Conservation (phyloP, 2,113 vertebrate species). For the Romanogobio albipinnatus region DNA sequence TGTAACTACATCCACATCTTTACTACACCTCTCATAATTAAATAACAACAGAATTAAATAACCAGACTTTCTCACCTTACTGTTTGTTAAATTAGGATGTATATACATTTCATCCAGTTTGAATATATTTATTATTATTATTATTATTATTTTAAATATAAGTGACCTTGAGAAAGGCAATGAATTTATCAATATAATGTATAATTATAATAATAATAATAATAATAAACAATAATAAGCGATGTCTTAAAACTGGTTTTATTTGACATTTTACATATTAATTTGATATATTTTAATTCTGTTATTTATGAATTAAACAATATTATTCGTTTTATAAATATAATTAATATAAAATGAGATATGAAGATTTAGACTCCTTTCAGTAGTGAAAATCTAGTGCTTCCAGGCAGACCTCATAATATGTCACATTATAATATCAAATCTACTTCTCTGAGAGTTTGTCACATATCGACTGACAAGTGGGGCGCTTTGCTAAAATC, state of each 20-base stretch:
- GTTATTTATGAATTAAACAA: neutral
- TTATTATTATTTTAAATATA: too few relatives aligned
- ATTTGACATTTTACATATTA: neutral
- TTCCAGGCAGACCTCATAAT: conserved; percentile 19
- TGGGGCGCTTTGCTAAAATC: conserved; percentile 50
- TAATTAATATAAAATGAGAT: neutral
- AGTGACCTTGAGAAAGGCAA: too few relatives aligned
- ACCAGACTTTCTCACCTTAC: neutral
- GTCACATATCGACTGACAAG: conserved; percentile 55
- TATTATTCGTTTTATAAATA: neutral
- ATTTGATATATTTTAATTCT: neutral
- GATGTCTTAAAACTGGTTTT: too few relatives aligned
- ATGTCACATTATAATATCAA: conserved; percentile 35
- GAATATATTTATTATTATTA: too few relatives aligned
- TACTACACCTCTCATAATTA: neutral
- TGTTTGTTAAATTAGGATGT: neutral
- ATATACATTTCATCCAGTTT: too few relatives aligned
- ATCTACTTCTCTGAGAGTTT: conserved; percentile 61
- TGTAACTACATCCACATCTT: conserved; percentile 64
- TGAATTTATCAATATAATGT: too few relatives aligned
- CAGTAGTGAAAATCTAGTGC: conserved; percentile 8
- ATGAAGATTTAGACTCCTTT: neutral
- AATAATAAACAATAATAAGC: too few relatives aligned
- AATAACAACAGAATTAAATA: neutral
- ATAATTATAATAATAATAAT: neutral